Conservation (phyloP, 92 coral and sea anemone genomes). For the Desmophyllum pertusum region DNA sequence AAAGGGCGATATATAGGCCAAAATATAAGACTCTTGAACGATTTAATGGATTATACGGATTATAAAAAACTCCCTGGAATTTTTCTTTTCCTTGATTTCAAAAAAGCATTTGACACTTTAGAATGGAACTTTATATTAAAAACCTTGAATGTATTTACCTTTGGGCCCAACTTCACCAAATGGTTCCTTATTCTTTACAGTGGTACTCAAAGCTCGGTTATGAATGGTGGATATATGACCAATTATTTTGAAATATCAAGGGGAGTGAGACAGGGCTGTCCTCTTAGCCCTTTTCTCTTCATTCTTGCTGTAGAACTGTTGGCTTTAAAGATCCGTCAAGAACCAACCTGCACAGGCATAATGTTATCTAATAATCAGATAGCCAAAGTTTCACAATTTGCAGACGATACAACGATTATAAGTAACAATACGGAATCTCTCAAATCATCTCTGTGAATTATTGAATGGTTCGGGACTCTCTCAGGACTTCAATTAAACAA, state of each 20-base stretch:
- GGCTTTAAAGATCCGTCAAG: constrained; percentile 20
- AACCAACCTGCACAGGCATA: constrained; percentile 1
- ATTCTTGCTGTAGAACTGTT: constrained; percentile 18
- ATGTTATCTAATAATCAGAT: neutral
- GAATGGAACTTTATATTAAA: constrained; percentile 18
- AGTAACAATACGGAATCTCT: neutral
- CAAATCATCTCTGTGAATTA: neutral
- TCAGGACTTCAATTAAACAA: constrained; percentile 6
- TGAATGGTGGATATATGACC: constrained; percentile 23
- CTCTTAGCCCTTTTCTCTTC: constrained; percentile 17
- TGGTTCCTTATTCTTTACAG: constrained; percentile 12
- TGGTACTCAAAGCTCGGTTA: neutral
- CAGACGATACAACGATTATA: neutral
- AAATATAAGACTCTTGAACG: constrained; percentile 12
- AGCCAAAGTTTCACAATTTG: constrained; percentile 3
- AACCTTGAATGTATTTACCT: constrained; percentile 2
- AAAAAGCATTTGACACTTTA: constrained; percentile 20
- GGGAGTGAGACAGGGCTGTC: neutral
- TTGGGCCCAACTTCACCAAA: constrained; percentile 8
- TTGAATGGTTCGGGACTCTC: neutral
- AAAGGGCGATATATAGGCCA: constrained; percentile 25
- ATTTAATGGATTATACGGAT: constrained; percentile 8
- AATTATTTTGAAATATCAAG: constrained; percentile 13
- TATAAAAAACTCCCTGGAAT: neutral
- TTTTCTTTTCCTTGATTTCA: constrained; percentile 16